Conservation (phyloP, 53 echinoderm and acorn worm species). For the Mesocentrotus franciscanus region DNA sequence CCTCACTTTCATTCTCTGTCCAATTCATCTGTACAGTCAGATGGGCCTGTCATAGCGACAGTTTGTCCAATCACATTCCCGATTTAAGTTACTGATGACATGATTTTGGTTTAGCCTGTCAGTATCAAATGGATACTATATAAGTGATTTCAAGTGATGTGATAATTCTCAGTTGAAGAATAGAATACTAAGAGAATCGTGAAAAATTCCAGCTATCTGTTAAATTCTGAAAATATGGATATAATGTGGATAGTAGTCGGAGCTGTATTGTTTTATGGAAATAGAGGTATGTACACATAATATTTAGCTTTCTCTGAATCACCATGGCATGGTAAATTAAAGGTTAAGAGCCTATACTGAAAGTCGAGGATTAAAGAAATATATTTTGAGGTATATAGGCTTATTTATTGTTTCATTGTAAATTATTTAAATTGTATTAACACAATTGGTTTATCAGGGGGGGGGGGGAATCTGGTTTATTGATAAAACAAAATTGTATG, state of each 20-base stretch:
- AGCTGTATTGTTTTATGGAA: background rate
- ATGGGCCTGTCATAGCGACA: background rate
- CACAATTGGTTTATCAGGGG: no score
- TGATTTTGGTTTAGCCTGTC: background rate
- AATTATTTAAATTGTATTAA: no score
- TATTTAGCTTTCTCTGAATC: background rate
- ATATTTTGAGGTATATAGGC: no score
- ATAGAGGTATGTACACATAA: background rate
- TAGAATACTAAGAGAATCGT: background rate
- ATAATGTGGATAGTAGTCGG: background rate
- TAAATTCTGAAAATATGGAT: background rate
- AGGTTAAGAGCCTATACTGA: no score
- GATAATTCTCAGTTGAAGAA: background rate
- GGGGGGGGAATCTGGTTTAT: no score
- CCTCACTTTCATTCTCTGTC: background rate
- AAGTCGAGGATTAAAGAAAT: no score
- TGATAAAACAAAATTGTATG: no score
- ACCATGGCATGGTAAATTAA: no score
- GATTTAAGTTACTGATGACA: background rate
- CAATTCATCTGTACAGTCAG: background rate
- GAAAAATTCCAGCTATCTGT: background rate
- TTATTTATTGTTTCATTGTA: no score
- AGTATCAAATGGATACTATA: background rate
- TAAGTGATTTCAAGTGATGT: background rate
- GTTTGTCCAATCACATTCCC: background rate